Evolutionary conservation across 2,113 vertebrate species (phyloP), one percentile per base, ranked within the genome.

Genomic region (Gambusia holbrooki): DNA sequence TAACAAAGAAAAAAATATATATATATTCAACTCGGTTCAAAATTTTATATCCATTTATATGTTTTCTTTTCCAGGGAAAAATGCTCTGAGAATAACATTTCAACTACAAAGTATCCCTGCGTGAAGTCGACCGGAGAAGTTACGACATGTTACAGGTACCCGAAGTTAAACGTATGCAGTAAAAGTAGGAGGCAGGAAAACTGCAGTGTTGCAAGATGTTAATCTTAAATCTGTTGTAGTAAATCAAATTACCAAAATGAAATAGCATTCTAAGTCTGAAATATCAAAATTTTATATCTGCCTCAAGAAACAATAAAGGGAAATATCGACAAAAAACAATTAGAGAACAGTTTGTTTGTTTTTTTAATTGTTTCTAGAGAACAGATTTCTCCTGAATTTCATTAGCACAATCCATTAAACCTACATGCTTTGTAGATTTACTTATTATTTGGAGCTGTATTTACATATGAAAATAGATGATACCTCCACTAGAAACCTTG

Each of bases 61-160:
- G 2, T 2, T 35, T 66, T 67, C 13, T 71, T 60, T 15, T 25
- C 4, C 90, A 98, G 96, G 78, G 96, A 96, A 76, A 88, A 94
- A 66, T 99, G 97, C 81, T 95, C 96, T 1, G 97, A 98, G 80
- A 96, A 92, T 87, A 97, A 96, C 82, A 93, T 98, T 70, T 93
- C 95, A n/a, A 97, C 97, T 11, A 96, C 95, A 7, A 95, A 94
- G 45, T 99, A 99, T 76, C 95, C 96, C 15, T 99, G 97, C 79
- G 84, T 97, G 83, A 98, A 97, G 71, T 67, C 96, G 60, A 94
- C 94, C 1, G 97, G 97, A 17, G 96, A 98, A 85, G 89, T 97
- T 51, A 90, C 97, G 33, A 97, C 97, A 54, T 99, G 97, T 86
- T 97, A 97, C 95, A 97, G 96, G 97, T 98, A 94, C 42, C 68